Conservation (phyloP, 2,113 vertebrate species). For the Ciconia maguari region DNA sequence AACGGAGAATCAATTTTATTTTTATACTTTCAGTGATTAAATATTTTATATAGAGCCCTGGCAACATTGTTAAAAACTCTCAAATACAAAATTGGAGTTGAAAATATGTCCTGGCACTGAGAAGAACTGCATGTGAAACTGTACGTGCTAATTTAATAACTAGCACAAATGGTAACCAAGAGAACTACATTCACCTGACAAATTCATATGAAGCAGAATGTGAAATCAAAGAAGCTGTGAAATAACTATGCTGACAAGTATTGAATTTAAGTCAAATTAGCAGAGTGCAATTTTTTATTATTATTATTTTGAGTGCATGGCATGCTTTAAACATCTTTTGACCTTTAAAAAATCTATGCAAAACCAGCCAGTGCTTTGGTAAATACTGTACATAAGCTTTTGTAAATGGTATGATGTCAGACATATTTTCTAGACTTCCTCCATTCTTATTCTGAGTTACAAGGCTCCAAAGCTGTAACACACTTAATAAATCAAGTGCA, state of each 20-base stretch:
- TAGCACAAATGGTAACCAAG: neutral
- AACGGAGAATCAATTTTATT: slow-evolving; percentile 7
- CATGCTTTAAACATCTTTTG: neutral
- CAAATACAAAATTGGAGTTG: neutral
- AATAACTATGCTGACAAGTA: neutral
- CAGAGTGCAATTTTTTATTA: neutral
- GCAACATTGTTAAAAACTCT: neutral
- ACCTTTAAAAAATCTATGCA: neutral
- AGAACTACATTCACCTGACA: neutral
- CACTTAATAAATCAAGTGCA: neutral
- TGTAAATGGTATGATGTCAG: neutral
- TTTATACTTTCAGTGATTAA: neutral
- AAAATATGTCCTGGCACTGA: neutral
- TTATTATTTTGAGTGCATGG: neutral
- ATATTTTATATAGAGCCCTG: neutral
- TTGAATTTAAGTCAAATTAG: neutral
- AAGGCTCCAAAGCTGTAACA: neutral
- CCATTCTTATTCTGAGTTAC: neutral
- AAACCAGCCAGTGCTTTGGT: neutral
- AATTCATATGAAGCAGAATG: neutral
- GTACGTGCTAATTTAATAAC: neutral
- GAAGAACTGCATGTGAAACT: neutral
- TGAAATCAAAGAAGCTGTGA: neutral
- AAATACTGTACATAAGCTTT: neutral
- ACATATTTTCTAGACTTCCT: neutral